These are phyloP conservation scores for Coleophora deauratella DNA, from an alignment of 2,888 invertebrate species.

Conservation along the genomic window DNA sequence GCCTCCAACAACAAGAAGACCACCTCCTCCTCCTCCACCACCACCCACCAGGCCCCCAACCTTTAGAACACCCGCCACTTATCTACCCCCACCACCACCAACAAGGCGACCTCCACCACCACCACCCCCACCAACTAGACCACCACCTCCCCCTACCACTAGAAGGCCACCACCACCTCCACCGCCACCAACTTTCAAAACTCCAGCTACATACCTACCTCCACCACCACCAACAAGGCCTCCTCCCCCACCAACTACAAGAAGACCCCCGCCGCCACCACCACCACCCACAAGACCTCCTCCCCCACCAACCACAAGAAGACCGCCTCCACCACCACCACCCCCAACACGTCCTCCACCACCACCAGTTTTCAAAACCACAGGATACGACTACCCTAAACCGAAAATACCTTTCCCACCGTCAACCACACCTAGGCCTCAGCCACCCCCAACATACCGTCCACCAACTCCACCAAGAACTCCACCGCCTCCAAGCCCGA, in stretches of 20 bases:
- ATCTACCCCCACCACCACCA: slow-evolving; percentile 11
- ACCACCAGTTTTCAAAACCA: slow-evolving; percentile 15
- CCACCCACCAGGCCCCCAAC: slow-evolving; percentile 11
- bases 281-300: slow-evolving; percentile 9
- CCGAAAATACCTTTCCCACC: slow-evolving; percentile 16
- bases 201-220: slow-evolving; percentile 10
- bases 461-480: slow-evolving; percentile 15
- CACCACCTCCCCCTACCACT: slow-evolving; percentile 8
- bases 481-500: slow-evolving; percentile 16
- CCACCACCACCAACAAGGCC: slow-evolving; percentile 10
- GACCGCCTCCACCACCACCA: slow-evolving; percentile 2
- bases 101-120: slow-evolving; percentile 6
- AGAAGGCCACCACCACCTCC: slow-evolving; percentile 6
- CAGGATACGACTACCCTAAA: slow-evolving; percentile 19
- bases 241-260: slow-evolving; percentile 15
- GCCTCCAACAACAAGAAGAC: slow-evolving; percentile 10
- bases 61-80: slow-evolving; percentile 17
- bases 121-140: slow-evolving; percentile 10
- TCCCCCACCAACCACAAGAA: slow-evolving; percentile 4
- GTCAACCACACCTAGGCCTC: slow-evolving; percentile 14
- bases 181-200: slow-evolving; percentile 13
- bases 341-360: slow-evolving; percentile 9
- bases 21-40: slow-evolving; percentile 6
- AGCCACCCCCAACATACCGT: slow-evolving; percentile 10
- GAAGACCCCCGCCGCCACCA: slow-evolving; percentile 9